Conservation (phyloP, 2,888 invertebrate genomes). For the Sphaerophoria rueppellii region DNA sequence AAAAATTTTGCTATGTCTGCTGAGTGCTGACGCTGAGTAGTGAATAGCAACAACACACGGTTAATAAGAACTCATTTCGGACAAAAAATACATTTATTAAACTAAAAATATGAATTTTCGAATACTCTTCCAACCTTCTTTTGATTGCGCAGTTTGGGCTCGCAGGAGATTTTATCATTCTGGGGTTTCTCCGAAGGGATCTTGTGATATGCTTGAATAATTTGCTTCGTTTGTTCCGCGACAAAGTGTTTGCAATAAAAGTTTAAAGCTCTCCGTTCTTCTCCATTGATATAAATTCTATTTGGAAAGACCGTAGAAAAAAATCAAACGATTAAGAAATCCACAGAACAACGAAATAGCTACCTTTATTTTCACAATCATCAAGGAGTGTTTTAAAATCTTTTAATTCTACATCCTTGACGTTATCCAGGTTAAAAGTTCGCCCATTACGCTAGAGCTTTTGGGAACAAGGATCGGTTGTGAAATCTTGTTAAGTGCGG, state of each 20-base stretch:
- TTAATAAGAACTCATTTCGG: too few species aligned
- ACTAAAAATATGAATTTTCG: too few species aligned
- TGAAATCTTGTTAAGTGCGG: slow-evolving; percentile 76
- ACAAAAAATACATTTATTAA: too few species aligned
- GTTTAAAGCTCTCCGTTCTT: slow-evolving; percentile 89
- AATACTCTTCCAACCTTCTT: too few species aligned
- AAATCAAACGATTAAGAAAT: slow-evolving; percentile 10
- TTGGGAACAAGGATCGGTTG: slow-evolving; percentile 90
- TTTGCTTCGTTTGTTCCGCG: slow-evolving; percentile 86
- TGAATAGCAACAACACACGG: too few species aligned
- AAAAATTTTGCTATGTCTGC: too few species aligned
- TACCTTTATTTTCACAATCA: slow-evolving; percentile 93
- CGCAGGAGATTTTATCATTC: too few species aligned
- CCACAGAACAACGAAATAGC: slow-evolving; percentile 79
- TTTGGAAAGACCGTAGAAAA: background rate
- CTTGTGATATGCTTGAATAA: too few species aligned
- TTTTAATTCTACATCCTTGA: slow-evolving; percentile 93
- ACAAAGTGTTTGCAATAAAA: slow-evolving; percentile 88
- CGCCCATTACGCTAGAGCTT: slow-evolving; percentile 83
- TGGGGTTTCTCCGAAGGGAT: too few species aligned
- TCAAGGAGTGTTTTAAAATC: slow-evolving; percentile 93
- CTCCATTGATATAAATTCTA: slow-evolving; percentile 90
- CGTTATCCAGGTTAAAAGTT: slow-evolving; percentile 91
- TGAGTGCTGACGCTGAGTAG: too few species aligned
- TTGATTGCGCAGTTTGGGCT: too few species aligned